These are phyloP conservation scores for Palythoa heliodiscus DNA, from an alignment of 92 coral and sea anemone genomes.

Conservation along the genomic window DNA sequence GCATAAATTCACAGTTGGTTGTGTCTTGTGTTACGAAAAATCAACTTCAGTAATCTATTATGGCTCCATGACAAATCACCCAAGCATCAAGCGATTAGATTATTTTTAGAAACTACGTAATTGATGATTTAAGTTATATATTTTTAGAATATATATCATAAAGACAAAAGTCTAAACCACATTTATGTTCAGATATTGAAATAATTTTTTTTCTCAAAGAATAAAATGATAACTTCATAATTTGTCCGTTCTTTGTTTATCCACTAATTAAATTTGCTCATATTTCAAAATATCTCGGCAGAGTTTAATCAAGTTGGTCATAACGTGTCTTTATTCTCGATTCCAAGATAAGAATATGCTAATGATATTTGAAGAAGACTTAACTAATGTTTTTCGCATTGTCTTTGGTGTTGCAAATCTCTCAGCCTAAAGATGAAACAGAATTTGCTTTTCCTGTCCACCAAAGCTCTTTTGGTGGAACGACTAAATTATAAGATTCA, in stretches of 20 bases:
- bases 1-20: background rate
- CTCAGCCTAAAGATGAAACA: background rate
- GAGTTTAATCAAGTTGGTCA: conserved; percentile 7
- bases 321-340: background rate
- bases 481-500: too few relatives aligned
- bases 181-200: background rate
- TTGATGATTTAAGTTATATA: background rate
- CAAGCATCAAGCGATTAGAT: background rate
- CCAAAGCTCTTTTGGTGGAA: too few relatives aligned
- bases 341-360: background rate
- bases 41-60: background rate
- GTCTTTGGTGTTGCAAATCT: background rate
- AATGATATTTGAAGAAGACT: background rate
- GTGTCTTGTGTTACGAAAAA: conserved; percentile 6
- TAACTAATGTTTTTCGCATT: background rate
- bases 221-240: too few relatives aligned
- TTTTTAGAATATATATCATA: background rate
- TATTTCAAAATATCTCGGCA: conserved; percentile 6
- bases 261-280: conserved; percentile 26
- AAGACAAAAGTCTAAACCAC: background rate
- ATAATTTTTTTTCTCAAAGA: background rate
- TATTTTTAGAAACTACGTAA: conserved; percentile 29
- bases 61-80: background rate
- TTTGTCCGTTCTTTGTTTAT: background rate
- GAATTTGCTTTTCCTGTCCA: too few relatives aligned